These are phyloP conservation scores for Prosopocoilus inquinatus DNA, from an alignment of 2,888 invertebrate species.

Conservation along the genomic window DNA sequence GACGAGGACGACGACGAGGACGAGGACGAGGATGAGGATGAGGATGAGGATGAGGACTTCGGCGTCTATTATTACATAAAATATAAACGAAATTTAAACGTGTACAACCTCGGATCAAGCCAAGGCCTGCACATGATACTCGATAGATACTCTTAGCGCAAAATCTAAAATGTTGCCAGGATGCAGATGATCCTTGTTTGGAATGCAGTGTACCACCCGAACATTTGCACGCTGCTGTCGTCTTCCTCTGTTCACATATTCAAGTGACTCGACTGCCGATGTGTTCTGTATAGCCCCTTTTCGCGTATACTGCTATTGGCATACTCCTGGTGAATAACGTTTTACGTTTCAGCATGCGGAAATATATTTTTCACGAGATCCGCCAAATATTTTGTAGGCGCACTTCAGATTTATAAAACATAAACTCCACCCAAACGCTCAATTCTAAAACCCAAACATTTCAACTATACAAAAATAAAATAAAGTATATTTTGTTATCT, in stretches of 20 bases:
- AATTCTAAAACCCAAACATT: too few relatives aligned
- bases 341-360: constrained; percentile 4
- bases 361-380: constrained; percentile 3
- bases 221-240: constrained; percentile 34
- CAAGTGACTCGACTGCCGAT: constrained; percentile 34
- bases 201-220: constrained; percentile 35
- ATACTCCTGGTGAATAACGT: constrained; percentile 25
- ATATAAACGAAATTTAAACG: constrained; percentile 15
- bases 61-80: constrained; percentile 9
- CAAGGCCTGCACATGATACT: constrained; percentile 19
- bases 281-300: constrained; percentile 29
- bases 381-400: too few relatives aligned
- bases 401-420: too few relatives aligned
- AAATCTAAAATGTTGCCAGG: constrained; percentile 31
- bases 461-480: too few relatives aligned
- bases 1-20: background rate
- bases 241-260: constrained; percentile 32
- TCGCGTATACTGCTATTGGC: constrained; percentile 29
- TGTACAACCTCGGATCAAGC: constrained; percentile 16
- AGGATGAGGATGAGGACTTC: too few relatives aligned
- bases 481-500: too few relatives aligned
- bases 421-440: too few relatives aligned
- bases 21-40: too few relatives aligned
- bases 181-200: constrained; percentile 37
- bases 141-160: constrained; percentile 27